Base-by-base conservation (phyloP, 2,888 invertebrate species). In the Ischnura elegans region DNA sequence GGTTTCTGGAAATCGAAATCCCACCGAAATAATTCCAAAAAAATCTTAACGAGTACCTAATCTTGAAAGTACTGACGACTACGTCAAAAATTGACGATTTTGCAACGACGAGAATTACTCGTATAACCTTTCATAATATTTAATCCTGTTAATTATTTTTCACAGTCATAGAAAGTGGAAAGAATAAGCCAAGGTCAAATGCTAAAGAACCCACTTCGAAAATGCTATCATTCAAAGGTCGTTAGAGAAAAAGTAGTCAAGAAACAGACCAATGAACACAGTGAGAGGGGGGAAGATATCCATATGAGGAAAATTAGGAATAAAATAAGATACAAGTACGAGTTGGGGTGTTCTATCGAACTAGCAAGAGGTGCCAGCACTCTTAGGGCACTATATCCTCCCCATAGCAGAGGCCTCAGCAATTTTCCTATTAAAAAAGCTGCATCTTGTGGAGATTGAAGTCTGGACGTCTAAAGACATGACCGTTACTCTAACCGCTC, bases 1-100 rank as follows among this genome's bases (percentile, higher is more conserved):
- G 61, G 90, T 90, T 61, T 90, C 61, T 42, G 42, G 25, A 42
- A 25, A 87, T 51, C 43, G 61, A 90, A 90, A 55, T 90, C 43
- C 21, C n/a, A 42, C 21, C 61, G 0, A 61, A 76, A 76, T 76
- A 29, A 76, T 76, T 76, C 76, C 76, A 76, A 76, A n/a, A n/a
- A n/a, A 13, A 76, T 36, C 36, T 29, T 16, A 0, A 13, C 10
- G 1, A 25, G 36, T 36, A n/a, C n/a, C n/a, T n/a, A 6, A 76
- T 76, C 76, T 36, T 6, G 76, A 76, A 36, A 76, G 36, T 36
- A 76, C 36, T 36, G 2, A 36, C 36, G 36, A 36, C 36, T 36
- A 36, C 25, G 61, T 21, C 2, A 6, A 61, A 13, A 25, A 61
- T 61, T 61, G 25, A 61, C n/a, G 25, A 61, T 25, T 21, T 61